phyloP scores from a whole-genome alignment of 2,888 invertebrate species.

The Tridacna gigas region DNA sequence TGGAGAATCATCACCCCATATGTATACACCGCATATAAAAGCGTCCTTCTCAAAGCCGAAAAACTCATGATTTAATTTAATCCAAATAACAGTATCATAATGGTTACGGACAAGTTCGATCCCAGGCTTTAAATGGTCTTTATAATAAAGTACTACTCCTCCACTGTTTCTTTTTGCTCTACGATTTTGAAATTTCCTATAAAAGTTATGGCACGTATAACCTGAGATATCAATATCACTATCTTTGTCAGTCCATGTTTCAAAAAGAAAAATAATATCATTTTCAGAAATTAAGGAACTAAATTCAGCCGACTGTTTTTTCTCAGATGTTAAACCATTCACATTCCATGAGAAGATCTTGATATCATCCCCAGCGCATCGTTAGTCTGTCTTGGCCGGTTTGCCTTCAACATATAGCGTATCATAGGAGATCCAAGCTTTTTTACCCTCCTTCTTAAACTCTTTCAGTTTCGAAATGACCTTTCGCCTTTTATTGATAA shows the following conservation, averaged over 20 bases:
- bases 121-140: neutral
- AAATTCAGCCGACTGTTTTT: no score
- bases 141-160: neutral
- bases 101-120: no score
- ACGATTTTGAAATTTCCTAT: slow-evolving; percentile 4
- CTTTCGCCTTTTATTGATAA: slow-evolving; percentile 3
- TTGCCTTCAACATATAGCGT: slow-evolving; percentile 32
- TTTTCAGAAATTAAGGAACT: neutral
- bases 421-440: no score
- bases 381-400: neutral
- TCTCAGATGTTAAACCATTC: no score
- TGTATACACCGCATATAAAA: neutral
- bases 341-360: slow-evolving; percentile 19
- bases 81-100: slow-evolving; percentile 5
- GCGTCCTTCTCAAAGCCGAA: neutral
- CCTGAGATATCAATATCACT: slow-evolving; percentile 11
- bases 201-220: neutral
- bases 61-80: neutral
- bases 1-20: no score
- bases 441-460: slow-evolving; percentile 14
- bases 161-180: neutral
- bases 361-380: slow-evolving; percentile 23
- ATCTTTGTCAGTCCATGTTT: no score
- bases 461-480: slow-evolving; percentile 22
- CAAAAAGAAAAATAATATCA: slow-evolving; percentile 18